Base-by-base conservation (phyloP, 2,888 invertebrate species). In the Netelia virgata region DNA sequence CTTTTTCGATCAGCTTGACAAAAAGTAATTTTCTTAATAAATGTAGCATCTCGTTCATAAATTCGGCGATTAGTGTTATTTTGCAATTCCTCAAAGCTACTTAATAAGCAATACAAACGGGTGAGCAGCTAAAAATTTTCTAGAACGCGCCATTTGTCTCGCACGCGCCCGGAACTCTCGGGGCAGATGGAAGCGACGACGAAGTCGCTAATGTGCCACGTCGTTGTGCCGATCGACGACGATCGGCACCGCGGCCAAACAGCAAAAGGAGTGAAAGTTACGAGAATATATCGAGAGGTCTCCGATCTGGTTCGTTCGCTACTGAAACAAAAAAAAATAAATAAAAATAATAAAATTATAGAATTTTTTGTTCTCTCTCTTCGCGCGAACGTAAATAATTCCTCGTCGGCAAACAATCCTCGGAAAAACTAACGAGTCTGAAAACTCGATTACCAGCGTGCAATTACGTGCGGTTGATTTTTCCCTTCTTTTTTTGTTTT, bases 261-360 rank as follows among this genome's bases (percentile, higher is more conserved):
- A 72, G 82, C 72, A 77, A 77, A 82, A 77, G 82, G 82, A 82
- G 82, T 72, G 82, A 82, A 82, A 82, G 82, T 77, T 16, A 63
- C 74, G 68, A 36, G 75, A 28, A 63, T 36, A 50, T 63, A 74
- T 82, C 66, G 47, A 57, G 55, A 77, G 72, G 77, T 76, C 76
- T 82, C 72, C n/a, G 18, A 18, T 59, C 50, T 57, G 59, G 72
- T 72, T 77, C 57, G 59, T 43, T 50, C 47, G 47, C 61, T 16
- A 20, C 18, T 23, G 3, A 23, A 23, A 23, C 23, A 3, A 28
- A 28, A 3, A 28, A 50, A 74, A 74, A 28, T n/a, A n/a, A n/a
- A n/a, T n/a, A 28, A 63, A 50, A 50, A 63, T 14, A 14, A n/a
- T 23, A 20, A 47, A 5, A 59, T 14, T 5, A 20, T 3, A 63